These are phyloP conservation scores for Dasyurus viverrinus DNA, from an alignment of 2,113 vertebrate species.

Conservation along the genomic window DNA sequence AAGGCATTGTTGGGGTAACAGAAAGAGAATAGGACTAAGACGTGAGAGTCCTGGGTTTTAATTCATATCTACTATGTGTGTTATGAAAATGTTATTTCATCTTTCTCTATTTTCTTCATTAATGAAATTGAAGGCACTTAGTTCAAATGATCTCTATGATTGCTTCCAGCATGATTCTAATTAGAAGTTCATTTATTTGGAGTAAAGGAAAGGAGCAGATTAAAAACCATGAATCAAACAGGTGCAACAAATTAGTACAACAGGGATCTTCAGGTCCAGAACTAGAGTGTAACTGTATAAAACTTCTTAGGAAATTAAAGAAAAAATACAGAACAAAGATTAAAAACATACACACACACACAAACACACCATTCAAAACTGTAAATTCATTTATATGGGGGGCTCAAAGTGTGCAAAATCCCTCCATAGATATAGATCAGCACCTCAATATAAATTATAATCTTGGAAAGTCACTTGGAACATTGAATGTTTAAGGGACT, in stretches of 20 bases:
- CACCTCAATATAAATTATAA: too few species aligned
- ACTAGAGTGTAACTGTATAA: conserved; percentile 3
- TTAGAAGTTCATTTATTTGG: background rate
- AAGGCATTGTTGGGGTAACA: too few species aligned
- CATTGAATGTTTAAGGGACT: too few species aligned
- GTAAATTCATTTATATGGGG: background rate
- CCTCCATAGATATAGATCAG: too few species aligned
- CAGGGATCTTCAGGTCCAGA: conserved; percentile 24
- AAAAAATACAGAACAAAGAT: background rate
- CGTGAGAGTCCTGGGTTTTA: too few species aligned
- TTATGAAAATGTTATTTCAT: too few species aligned
- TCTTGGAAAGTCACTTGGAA: too few species aligned
- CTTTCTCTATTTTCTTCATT: background rate
- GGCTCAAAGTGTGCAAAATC: background rate
- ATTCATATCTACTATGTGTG: too few species aligned
- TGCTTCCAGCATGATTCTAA: background rate
- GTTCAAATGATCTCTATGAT: too few species aligned
- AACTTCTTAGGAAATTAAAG: background rate
- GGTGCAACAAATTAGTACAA: background rate
- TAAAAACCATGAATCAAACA: background rate
- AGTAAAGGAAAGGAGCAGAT: conserved; percentile 29
- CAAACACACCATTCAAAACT: background rate
- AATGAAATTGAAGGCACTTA: too few species aligned
- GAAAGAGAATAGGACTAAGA: too few species aligned
- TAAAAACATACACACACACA: too few species aligned